Evolutionary conservation across 1,140 invertebrate genomes (phyloP).

Genomic region (Cotesia vestalis): DNA sequence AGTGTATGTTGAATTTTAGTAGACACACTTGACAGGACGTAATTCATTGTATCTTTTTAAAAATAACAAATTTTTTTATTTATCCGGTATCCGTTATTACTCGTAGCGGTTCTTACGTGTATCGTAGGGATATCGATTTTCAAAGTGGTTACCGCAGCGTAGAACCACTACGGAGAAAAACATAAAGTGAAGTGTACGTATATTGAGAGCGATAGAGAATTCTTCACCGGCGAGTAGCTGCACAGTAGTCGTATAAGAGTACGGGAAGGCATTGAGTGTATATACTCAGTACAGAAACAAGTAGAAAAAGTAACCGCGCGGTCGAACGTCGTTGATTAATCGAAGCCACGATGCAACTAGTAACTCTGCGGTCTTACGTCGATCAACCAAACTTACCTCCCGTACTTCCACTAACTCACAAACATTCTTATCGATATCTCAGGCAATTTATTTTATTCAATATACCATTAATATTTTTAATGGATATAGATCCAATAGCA

Average conservation of each 20-base stretch:
- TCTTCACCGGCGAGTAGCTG: background rate
- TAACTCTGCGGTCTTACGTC: slow-evolving; percentile 10
- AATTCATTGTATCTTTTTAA: too few species aligned
- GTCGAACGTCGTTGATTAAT: slow-evolving; percentile 14
- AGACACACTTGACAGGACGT: too few species aligned
- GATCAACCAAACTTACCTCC: slow-evolving; percentile 29
- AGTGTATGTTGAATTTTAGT: too few species aligned
- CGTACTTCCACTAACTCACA: slow-evolving; percentile 38
- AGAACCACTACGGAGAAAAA: background rate
- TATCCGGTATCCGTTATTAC: background rate
- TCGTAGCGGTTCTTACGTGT: background rate
- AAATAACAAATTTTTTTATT: too few species aligned
- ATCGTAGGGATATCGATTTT: slow-evolving; percentile 7
- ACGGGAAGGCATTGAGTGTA: too few species aligned
- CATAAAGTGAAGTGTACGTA: background rate
- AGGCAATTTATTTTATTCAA: slow-evolving; percentile 20
- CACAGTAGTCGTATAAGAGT: too few species aligned
- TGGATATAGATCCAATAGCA: background rate
- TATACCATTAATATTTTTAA: slow-evolving; percentile 24
- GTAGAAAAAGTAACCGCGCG: slow-evolving; percentile 16
- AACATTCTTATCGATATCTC: background rate
- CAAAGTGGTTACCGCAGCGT: slow-evolving; percentile 1
- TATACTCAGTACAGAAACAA: background rate
- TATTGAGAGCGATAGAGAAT: background rate
- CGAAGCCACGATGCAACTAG: slow-evolving; percentile 14